Percentiles rank a stretch among this genome's conserved stretches.
Evolutionary conservation across 2,113 vertebrate genomes (phyloP).

Genomic region (Gallinago undulata): DNA sequence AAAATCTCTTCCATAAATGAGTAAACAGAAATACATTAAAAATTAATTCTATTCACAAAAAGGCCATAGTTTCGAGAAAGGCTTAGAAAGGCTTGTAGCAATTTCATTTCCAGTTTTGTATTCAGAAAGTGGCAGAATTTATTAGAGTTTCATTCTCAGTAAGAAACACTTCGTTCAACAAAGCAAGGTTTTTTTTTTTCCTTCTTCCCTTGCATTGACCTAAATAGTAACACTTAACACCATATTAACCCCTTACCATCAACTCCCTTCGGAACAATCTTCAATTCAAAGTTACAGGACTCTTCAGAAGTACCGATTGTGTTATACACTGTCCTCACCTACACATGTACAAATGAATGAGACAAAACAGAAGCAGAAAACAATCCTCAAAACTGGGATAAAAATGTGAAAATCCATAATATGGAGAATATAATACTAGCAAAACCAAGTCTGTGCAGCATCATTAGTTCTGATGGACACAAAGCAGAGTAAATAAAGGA

Average conservation of each 20-base stretch:
- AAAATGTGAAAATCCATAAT: neutral
- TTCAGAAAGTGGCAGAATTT: neutral
- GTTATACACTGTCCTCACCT: constrained; percentile 88
- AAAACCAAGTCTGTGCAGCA: neutral
- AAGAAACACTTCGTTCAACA: neutral
- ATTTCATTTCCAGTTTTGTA: neutral
- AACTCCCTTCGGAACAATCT: constrained; percentile 64
- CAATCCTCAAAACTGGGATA: neutral
- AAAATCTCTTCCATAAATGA: neutral
- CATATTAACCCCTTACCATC: constrained; percentile 62
- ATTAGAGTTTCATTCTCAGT: neutral
- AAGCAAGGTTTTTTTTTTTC: neutral
- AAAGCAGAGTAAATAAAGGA: neutral
- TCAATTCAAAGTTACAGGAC: constrained; percentile 83
- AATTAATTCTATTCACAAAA: neutral
- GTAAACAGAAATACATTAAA: neutral
- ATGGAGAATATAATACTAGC: neutral
- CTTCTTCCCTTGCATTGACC: neutral
- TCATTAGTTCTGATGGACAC: neutral
- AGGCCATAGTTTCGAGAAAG: neutral
- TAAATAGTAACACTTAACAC: neutral
- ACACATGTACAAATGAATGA: neutral
- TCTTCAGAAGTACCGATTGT: constrained; percentile 71
- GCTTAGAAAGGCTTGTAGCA: neutral
- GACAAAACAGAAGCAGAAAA: neutral